Evolutionary conservation across 2,888 invertebrate genomes (phyloP), one percentile per base, ranked within the genome.

Genomic region (Lobophora halterata): DNA sequence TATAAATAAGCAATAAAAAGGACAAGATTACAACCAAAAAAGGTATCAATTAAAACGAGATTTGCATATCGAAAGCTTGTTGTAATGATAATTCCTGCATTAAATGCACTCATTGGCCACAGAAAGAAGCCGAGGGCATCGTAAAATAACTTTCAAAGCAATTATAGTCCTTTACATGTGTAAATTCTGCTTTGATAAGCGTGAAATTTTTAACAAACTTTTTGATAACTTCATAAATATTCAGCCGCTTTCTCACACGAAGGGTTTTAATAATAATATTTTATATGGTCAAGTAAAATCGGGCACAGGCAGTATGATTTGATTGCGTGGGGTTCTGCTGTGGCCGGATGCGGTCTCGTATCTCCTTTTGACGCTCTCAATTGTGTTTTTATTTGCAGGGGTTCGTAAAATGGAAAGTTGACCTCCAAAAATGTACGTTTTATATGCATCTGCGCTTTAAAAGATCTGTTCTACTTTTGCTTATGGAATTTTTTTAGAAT

Each of bases 151-250:
- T 79, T 79, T 75, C 72, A 70, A 67, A 66, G 59, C 67, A 67
- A 72, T 74, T 72, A 77, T 55, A 56, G 59, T 68, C 68, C 61
- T 71, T 72, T 65, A 60, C 59, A 61, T 65, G 58, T 55, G 58
- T 48, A 58, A 61, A 68, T 61, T 71, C 63, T 66, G 62, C 55
- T 63, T 68, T 66, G 68, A 67, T 68, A 69, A 65, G 58, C 60
- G 52, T 48, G 48, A 53, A 52, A 54, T 55, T 65, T 68, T 66
- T 59, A 55, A 56, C 52, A 65, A 63, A 55, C 53, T 60, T 69
- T 52, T 64, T 69, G 67, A 65, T 70, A 60, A 67, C 62, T 70
- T 76, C 71, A 78, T 79, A 76, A 80, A 82, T 79, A 80, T 79
- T 72, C 70, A 73, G 65, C 27, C 49, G 62, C 82, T 82, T 81